Conservation (phyloP, 37 sponge, comb jelly and placozoan species). For the Spongilla lacustris region DNA sequence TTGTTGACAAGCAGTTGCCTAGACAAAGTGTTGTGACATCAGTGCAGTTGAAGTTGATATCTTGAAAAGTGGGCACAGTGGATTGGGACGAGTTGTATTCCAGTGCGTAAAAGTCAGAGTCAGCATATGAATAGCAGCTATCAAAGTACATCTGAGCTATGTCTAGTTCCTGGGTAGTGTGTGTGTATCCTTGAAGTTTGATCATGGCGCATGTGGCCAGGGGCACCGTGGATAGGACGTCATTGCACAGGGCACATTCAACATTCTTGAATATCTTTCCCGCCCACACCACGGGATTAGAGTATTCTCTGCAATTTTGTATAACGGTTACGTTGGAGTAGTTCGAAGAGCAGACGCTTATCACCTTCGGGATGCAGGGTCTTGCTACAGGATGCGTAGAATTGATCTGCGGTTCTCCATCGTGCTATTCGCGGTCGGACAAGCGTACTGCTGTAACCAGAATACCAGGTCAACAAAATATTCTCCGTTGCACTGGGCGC, state of each 20-base stretch:
- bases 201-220: neutral
- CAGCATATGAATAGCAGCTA: neutral
- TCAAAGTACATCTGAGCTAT: neutral
- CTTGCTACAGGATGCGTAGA: neutral
- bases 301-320: neutral
- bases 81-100: neutral
- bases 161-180: neutral
- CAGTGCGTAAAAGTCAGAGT: neutral
- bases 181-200: neutral
- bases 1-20: neutral
- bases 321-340: neutral
- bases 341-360: neutral
- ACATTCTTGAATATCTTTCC: neutral
- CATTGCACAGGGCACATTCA: neutral
- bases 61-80: neutral
- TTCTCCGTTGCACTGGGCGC: conserved; percentile 46
- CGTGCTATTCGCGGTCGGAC: neutral
- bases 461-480: neutral
- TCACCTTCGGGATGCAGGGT: neutral
- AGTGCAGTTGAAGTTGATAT: neutral
- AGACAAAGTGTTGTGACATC: neutral
- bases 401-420: neutral
- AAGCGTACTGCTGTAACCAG: neutral
- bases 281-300: neutral
- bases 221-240: neutral